Base-by-base conservation (phyloP, 2,888 invertebrate species). In the Apoderus coryli region DNA sequence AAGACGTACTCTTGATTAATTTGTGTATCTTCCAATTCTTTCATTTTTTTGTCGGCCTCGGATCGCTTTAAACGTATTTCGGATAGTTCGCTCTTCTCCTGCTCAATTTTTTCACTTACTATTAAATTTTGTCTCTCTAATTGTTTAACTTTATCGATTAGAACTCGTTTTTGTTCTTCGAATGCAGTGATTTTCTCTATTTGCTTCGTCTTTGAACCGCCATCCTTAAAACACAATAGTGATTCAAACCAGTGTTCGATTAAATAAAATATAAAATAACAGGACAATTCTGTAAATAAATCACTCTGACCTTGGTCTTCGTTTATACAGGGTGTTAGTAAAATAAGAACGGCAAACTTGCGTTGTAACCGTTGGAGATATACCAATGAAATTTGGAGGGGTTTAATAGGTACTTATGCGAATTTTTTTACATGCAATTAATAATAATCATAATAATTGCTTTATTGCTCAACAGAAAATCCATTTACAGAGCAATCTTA, bases 71-170 rank as follows among this genome's bases (percentile, higher is more conserved):
- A 33, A 37, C 48, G 48, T 29, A 54, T 49, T 35, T 53, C 43
- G 29, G 45, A 28, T 5, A 44, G 14, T 27, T 31, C 15, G 26
- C 33, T 33, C 29, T 22, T 54, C 53, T 34, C 36, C 25, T 36
- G 33, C 27, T 29, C 25, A 25, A 52, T 50, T 36, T 66, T 60
- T 32, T 59, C 58, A 6, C 53, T 48, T 36, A 72, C 43, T 9
- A 57, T 53, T 2, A 53, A 43, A 44, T 64, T 64, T 41, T 67
- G 57, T 19, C 59, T 59, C 40, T 62, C 61, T 4, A 74, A 63
- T 49, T 71, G 69, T 48, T 59, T 64, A 42, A 64, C 45, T 27
- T 41, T 47, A 25, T 53, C 50, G 15, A 37, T 43, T 32, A 54
- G 43, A 15, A 48, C 33, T 36, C 46, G 42, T 36, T 49, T 50